phyloP scores from a whole-genome alignment of 1,140 invertebrate species.

The Lasaia peninsularis region DNA sequence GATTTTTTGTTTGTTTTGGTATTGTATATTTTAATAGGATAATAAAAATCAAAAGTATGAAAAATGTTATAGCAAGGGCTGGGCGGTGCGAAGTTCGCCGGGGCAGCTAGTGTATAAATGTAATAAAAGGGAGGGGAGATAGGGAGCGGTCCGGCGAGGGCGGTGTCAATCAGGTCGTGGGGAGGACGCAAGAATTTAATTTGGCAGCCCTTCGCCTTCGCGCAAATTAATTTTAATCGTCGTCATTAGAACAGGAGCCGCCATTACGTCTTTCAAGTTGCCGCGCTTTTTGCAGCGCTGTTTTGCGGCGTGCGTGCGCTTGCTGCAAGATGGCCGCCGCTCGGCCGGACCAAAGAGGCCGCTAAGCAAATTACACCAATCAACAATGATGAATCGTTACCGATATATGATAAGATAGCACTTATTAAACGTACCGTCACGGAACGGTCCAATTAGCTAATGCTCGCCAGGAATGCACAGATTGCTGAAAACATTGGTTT shows the following conservation, averaged over 20 bases:
- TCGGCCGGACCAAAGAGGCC: constrained; percentile 11
- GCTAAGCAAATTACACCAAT: constrained; percentile 25
- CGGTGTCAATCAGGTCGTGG: constrained; percentile 20
- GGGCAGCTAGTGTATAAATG: too few relatives aligned
- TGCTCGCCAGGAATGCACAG: neutral
- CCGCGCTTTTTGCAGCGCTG: constrained; percentile 30
- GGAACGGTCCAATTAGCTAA: constrained; percentile 9
- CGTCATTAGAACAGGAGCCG: constrained; percentile 51
- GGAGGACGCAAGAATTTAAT: constrained; percentile 43
- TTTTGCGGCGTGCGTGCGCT: constrained; percentile 11
- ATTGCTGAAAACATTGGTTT: constrained; percentile 9
- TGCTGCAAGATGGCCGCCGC: neutral
- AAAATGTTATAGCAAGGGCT: too few relatives aligned
- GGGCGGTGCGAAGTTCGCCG: too few relatives aligned
- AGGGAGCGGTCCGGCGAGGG: constrained; percentile 11
- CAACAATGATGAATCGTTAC: constrained; percentile 15
- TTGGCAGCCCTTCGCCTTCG: constrained; percentile 34
- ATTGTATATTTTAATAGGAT: too few relatives aligned
- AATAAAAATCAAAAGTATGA: too few relatives aligned
- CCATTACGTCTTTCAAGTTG: constrained; percentile 35
- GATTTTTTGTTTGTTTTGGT: too few relatives aligned
- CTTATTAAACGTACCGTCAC: constrained; percentile 1
- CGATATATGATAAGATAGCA: constrained; percentile 2
- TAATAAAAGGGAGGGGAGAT: neutral
- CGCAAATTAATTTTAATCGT: constrained; percentile 70